Evolutionary conservation across 2,888 invertebrate species (phyloP), one percentile per base, ranked within the genome.

Genomic region (Zelleria hepariella): DNA sequence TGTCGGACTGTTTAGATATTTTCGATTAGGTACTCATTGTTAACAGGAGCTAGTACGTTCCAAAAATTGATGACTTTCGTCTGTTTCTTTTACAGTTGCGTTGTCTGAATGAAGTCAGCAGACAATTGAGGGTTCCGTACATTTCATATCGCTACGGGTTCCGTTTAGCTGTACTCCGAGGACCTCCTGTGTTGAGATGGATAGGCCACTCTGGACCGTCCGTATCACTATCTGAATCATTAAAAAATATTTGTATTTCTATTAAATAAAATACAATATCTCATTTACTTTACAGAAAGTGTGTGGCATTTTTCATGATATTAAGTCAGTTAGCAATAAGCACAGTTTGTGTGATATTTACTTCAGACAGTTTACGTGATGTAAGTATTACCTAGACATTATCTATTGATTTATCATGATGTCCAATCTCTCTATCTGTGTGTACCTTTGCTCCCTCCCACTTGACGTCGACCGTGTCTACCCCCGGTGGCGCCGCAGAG

Each of bases 131-230:
- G 63, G 72, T 82, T 57, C 76, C 82, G 0, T 64, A 71, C 57
- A 70, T 80, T 62, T 75, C 83, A 0, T 84, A 82, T 60, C 71
- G 80, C 42, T 80, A 81, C 61, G 82, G 79, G 1, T 83, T 82
- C 58, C 77, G 82, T 0, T 59, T 82, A 18, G 82, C 82, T 2
- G 47, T 84, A 24, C 63, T 78, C 1, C 73, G 72, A 60, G 83
- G 83, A 0, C 82, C 83, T 1, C 62, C 63, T 2, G 42, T 67
- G 48, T 70, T 66, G 2, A 65, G 69, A 32, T 54, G 48, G 2
- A 58, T 83, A 6, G 82, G 73, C 15, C 27, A 59, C 0, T 59
- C 42, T 18, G 83, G 78, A 8, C 77, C 81, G 83, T 83, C 64
- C 73, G 82, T 74, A 51, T n/a, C 5, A 18, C 53, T 24, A 2